Evolutionary conservation across 2,888 invertebrate genomes (phyloP), one percentile per base, ranked within the genome.

Genomic region (Caprella mutica): DNA sequence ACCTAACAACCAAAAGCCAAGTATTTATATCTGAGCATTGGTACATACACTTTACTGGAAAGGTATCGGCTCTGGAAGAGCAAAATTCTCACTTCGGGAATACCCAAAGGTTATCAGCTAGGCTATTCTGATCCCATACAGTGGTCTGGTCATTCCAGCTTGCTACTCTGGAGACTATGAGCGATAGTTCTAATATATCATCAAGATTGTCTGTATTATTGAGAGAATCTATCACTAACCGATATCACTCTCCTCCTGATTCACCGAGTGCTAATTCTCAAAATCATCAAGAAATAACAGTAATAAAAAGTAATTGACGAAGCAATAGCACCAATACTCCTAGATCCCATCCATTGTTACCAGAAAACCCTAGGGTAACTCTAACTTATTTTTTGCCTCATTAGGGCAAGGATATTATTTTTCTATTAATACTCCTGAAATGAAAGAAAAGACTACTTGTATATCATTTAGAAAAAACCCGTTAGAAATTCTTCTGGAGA

Each of bases 91-190:
- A 35, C 59, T 3, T 60, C 62, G 21, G 60, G 64, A 14, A 23
- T 44, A 3, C 24, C 21, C 8, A 58, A 52, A n/a, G 48, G 48
- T n/a, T 48, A 48, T n/a, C 48, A 48, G 30, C 29, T 48, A 48
- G 66, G 68, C 29, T 67, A 67, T 57, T 66, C 67, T 70, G 63
- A 71, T 69, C 67, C 66, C 66, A 81, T 81, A 66, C 81, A 81
- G 67, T 82, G 81, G 81, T 76, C 80, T 64, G 81, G 82, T 0
- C 72, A 81, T 60, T 87, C 0, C 87, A 88, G 0, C 70, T 88
- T 23, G 88, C 88, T 9, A 85, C 86, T 52, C 86, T 87, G 0
- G 87, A 88, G 71, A 85, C 85, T 1, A 72, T 88, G 14, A 86
- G 85, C 1, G 86, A 86, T 70, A 79, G 84, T n/a, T 85, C 85